Base-by-base conservation (phyloP, 2,113 vertebrate genomes). In the Bambusicola thoracicus region DNA sequence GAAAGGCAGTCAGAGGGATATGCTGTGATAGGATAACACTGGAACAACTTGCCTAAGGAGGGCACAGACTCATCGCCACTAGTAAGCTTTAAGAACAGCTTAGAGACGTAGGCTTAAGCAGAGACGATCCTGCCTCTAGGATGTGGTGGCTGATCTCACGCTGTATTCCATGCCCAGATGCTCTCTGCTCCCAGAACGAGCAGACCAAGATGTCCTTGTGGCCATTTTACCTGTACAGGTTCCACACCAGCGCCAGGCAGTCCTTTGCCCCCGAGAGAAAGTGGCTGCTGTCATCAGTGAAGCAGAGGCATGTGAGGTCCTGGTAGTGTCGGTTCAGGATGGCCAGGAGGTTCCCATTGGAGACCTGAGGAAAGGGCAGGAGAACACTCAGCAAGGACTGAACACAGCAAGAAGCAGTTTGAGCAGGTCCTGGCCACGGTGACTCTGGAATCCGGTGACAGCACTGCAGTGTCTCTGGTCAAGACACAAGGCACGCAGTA, bases 261-360 rank as follows among this genome's bases (percentile, higher is more conserved):
- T 99, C 99, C 95, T 99, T 99, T 18, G 98, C 99, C 59, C 98
- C 99, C 0, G 99, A 99, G 56, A 99, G 92, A 73, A 99, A 99
- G 95, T 99, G 99, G 96, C 99, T 99, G 98, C 98, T 97, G 93
- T 99, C 99, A 0, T 99, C 99, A 0, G 99, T 99, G 92, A 99
- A 99, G 88, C 97, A 97, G 81, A 99, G 95, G 94, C 99, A 99
- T 0, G 98, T 98, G 81, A 99, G 76, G 14, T 99, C 99, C 96
- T 99, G 99, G 95, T 99, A 99, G 97, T 99, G 99, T 16, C 99
- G 98, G 83, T 96, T 99, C 82, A 99, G 98, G 81, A 99, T 98
- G 43, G 97, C 97, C 25, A 99, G 97, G 51, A 99, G 98, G 92
- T 98, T 99, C 61, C 99, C 99, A 0, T 98, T 99, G 76, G 98